These are phyloP conservation scores for Ladona fulva DNA, from an alignment of 1,140 invertebrate species.

Conservation along the genomic window DNA sequence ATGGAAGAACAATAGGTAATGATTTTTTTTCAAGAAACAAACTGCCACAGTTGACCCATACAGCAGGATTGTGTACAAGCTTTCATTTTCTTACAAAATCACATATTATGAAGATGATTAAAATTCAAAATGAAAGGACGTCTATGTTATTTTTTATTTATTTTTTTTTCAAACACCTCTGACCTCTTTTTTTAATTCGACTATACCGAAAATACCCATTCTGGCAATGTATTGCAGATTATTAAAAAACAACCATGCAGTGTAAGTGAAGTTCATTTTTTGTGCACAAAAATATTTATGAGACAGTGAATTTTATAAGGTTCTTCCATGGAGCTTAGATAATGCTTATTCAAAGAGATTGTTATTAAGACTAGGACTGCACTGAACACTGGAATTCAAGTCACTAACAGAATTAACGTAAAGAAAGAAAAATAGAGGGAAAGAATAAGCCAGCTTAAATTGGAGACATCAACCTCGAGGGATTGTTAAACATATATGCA, in stretches of 20 bases:
- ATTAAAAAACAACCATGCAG: conserved; percentile 4
- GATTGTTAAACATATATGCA: neutral
- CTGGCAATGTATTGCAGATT: conserved; percentile 5
- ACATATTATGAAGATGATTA: conserved; percentile 1
- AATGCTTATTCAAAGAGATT: neutral
- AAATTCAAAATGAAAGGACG: conserved; percentile 1
- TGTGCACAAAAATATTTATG: conserved; percentile 10
- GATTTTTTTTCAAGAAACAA: neutral
- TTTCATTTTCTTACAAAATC: neutral
- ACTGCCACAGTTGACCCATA: neutral
- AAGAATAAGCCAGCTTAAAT: neutral
- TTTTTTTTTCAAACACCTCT: neutral
- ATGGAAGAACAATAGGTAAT: neutral
- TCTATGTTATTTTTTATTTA: neutral
- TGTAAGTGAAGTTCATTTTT: neutral
- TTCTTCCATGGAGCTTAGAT: conserved; percentile 1
- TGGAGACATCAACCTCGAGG: neutral
- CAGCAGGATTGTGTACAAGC: neutral
- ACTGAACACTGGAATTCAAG: neutral
- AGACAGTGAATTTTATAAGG: conserved; percentile 7
- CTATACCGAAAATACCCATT: neutral
- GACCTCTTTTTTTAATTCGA: neutral
- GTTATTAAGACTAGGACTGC: neutral
- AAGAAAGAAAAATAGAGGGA: neutral
- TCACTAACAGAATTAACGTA: no score